Base-by-base conservation (phyloP, 2,888 invertebrate genomes). In the Cheilosia vulpina region DNA sequence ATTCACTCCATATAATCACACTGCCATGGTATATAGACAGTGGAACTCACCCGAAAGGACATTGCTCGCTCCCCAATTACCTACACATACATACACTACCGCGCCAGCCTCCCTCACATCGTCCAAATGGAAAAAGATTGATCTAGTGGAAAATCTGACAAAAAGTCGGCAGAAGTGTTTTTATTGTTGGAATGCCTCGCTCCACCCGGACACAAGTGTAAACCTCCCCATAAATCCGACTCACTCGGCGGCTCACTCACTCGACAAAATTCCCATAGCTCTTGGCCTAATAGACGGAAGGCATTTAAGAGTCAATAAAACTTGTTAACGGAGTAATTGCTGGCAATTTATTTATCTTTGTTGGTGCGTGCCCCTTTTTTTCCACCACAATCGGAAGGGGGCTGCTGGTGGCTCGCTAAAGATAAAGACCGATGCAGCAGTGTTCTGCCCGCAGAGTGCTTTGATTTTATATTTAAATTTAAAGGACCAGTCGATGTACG, bases 261-360 rank as follows among this genome's bases (percentile, higher is more conserved):
- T 81, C 81, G 81, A 76, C 72, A 55, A 62, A 76, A 85, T 85
- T 85, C 85, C 76, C 85, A 81, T 77, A 85, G 85, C 85, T 85
- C 81, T 85, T 81, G 81, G 81, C 81, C 72, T 85, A 85, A 85
- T 85, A 85, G 85, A 85, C 85, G 81, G 85, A 80, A 87, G 82
- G 82, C 84, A 91, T 91, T 92, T 92, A 91, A 90, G 90, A 92
- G 92, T 92, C 92, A 92, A 92, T 92, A 92, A 92, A 92, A 92
- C 91, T 92, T 92, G 92, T 92, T 92, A 92, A 92, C 92, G 90
- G 90, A 89, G 92, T 92, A 92, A 92, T 92, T 92, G 92, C 91
- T 89, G 89, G 91, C 91, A 91, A 92, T 92, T 92, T 92, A 92
- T 92, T 91, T 91, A 90, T 91, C 90, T 91, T 77, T 53, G 62